Evolutionary conservation across 2,888 invertebrate species (phyloP).

Genomic region (Melikaiella ostensackeni): DNA sequence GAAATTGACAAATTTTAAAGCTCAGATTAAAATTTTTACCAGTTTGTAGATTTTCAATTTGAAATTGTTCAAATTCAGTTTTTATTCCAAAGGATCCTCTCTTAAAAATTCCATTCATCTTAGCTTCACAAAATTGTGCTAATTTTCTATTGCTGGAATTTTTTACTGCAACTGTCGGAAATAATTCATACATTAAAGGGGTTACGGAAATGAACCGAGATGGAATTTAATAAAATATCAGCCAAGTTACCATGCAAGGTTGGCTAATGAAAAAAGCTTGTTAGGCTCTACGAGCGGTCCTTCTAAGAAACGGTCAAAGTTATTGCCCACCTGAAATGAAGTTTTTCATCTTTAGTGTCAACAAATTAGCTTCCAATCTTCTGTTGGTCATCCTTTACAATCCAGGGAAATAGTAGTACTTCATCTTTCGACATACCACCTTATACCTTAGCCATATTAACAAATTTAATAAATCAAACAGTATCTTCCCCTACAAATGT

Average conservation of each 20-base stretch:
- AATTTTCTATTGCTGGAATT: not conserved
- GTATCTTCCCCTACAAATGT: not conserved
- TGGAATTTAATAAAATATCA: slow-evolving; percentile 3
- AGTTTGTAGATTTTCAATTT: no score
- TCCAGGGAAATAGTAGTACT: not conserved
- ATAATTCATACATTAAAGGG: slow-evolving; percentile 1
- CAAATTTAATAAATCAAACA: not conserved
- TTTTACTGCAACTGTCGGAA: not conserved
- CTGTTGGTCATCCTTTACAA: not conserved
- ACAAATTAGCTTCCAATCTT: not conserved
- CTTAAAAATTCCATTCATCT: not conserved
- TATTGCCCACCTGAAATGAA: slow-evolving; percentile 1
- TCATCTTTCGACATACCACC: not conserved
- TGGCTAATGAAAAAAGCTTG: slow-evolving; percentile 18
- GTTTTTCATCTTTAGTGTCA: slow-evolving; percentile 7
- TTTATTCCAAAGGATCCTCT: not conserved
- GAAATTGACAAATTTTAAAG: no score
- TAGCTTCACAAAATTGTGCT: not conserved
- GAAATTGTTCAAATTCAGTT: not conserved
- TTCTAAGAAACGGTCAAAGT: slow-evolving; percentile 10
- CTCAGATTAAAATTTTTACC: no score
- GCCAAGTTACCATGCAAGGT: not conserved
- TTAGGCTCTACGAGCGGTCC: slow-evolving; percentile 14
- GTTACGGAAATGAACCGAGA: slow-evolving; percentile 3
- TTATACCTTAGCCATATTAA: no score